Base-by-base conservation (phyloP, 1,140 invertebrate species). In the Temnothorax nylanderi region DNA sequence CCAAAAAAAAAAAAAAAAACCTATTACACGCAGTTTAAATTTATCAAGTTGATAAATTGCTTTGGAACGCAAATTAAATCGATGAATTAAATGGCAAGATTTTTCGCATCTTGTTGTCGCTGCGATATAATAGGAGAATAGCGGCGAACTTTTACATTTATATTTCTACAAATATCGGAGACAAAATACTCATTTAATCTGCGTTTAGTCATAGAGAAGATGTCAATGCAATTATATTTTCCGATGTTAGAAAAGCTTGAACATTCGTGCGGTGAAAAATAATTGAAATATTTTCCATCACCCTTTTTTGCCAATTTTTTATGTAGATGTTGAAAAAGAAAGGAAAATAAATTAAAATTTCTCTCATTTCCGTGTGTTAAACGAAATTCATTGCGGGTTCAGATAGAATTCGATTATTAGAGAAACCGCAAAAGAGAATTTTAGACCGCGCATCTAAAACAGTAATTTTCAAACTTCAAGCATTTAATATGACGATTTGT, bases 131-230 rank as follows among this genome's bases (percentile, higher is more conserved):
- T 44, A 44, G 4, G 13, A 75, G 34, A 37, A 65, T 10, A 8
- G 60, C 85, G 87, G 37, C 75, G 74, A 69, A 91, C 51, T 34
- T 34, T 44, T 77, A 58, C 62, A 91, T 90, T 94, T 93, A 91
- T 91, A 92, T 90, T 72, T 72, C 88, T 93, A 93, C 89, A 92
- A 93, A 93, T 84, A 93, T 91, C 89, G 80, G 86, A 93, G 89
- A 86, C 82, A 69, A 71, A 64, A 32, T 72, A 32, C 26, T 18
- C 13, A 11, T n/a, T 8, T 21, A 26, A 26, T 26, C 26, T 26
- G 16, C 16, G 32, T 32, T 71, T 18, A 32, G 11, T 21, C 2
- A 54, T 10, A 7, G 37, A 44, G 18, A 71, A 47, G 10, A 26
- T 26, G 26, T 26, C 26, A 26, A 26, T 26, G 26, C 26, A 72